Evolutionary conservation across 2,888 invertebrate genomes (phyloP).

Genomic region (Cataglyphis livida): DNA sequence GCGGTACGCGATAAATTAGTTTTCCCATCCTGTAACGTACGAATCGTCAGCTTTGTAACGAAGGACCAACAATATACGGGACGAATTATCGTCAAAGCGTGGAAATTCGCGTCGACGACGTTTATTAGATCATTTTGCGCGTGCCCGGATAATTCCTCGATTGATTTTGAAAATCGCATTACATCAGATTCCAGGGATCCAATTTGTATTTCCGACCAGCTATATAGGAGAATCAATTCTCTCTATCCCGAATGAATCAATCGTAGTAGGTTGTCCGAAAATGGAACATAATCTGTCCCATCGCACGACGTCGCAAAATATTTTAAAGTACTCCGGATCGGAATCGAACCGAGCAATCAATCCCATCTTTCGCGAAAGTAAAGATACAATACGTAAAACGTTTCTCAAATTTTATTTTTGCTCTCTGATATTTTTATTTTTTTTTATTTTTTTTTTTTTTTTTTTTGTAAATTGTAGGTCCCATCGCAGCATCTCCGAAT

Average conservation of each 20-base stretch:
- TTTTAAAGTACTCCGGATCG: not conserved
- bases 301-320: not conserved
- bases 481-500: not conserved
- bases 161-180: constrained; percentile 56
- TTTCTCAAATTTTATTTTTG: not conserved
- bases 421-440: not conserved
- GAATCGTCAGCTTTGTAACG: constrained; percentile 66
- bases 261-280: constrained; percentile 34
- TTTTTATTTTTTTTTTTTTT: no score
- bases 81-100: constrained; percentile 56
- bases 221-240: constrained; percentile 32
- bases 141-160: constrained; percentile 53
- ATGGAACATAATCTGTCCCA: constrained; percentile 33
- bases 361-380: not conserved
- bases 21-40: constrained; percentile 52
- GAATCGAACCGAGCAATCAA: constrained; percentile 13
- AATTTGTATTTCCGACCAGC: constrained; percentile 40
- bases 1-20: constrained; percentile 67
- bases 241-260: constrained; percentile 23
- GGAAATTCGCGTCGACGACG: constrained; percentile 40
- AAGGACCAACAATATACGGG: constrained; percentile 65
- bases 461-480: not conserved
- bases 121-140: constrained; percentile 54
- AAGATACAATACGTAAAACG: not conserved
- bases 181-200: constrained; percentile 45